Evolutionary conservation across 2,888 invertebrate genomes (phyloP).

Genomic region (Tinea pellionella): DNA sequence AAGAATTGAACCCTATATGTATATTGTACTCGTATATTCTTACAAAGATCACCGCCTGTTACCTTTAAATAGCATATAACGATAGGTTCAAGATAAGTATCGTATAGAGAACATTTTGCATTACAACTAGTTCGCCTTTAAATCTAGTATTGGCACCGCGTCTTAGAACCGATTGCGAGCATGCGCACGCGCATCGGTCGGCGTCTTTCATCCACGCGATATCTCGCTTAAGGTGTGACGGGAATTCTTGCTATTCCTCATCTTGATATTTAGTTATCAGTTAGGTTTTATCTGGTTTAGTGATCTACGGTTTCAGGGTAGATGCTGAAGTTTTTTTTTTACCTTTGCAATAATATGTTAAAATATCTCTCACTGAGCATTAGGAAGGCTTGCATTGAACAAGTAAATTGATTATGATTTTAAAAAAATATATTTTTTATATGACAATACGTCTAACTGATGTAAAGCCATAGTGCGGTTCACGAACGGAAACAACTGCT

Average conservation of each 20-base stretch:
- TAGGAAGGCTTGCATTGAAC: no score
- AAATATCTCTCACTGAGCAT: no score
- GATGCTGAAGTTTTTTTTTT: neutral
- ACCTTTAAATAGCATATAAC: neutral
- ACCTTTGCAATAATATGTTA: neutral
- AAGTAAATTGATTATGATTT: no score
- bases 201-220: constrained; percentile 8
- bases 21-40: no score
- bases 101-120: neutral
- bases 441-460: no score
- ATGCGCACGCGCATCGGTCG: constrained; percentile 7
- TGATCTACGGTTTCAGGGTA: neutral
- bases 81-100: neutral
- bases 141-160: constrained; percentile 9
- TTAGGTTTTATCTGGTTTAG: neutral
- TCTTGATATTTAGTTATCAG: constrained; percentile 11
- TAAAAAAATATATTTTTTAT: no score
- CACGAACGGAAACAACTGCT: no score
- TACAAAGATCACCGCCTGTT: neutral
- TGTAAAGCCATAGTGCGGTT: no score
- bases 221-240: constrained; percentile 7
- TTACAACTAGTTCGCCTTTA: neutral
- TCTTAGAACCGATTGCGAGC: neutral
- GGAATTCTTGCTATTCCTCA: constrained; percentile 9
- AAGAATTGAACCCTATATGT: no score